Conservation (phyloP, 2,888 invertebrate genomes). For the Anodontia alba region DNA sequence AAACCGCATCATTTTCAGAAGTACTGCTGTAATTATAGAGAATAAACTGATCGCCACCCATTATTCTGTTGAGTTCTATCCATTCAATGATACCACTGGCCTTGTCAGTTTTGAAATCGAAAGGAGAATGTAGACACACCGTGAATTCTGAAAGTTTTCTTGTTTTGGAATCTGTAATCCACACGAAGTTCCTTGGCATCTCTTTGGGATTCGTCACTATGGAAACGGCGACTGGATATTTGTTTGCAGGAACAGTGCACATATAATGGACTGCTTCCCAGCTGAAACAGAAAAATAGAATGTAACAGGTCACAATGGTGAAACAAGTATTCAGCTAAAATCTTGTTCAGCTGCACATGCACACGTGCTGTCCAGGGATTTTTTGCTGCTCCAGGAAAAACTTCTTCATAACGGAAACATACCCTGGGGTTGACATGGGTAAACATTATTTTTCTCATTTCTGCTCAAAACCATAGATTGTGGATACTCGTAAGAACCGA, state of each 20-base stretch:
- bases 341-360: too few species aligned
- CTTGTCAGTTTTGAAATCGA: conserved; percentile 69
- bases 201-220: background rate
- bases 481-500: too few species aligned
- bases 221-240: background rate
- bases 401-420: too few species aligned
- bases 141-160: conserved; percentile 58
- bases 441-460: too few species aligned
- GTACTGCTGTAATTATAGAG: conserved; percentile 79
- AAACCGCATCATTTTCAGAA: conserved; percentile 68
- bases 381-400: too few species aligned
- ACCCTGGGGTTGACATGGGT: too few species aligned
- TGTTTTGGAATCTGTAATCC: conserved; percentile 5
- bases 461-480: too few species aligned
- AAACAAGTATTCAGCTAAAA: too few species aligned
- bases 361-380: too few species aligned
- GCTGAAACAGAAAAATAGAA: background rate
- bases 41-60: conserved; percentile 80
- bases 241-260: background rate
- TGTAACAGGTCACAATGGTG: too few species aligned
- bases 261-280: conserved; percentile 9
- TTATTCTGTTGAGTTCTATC: conserved; percentile 80
- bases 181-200: background rate
- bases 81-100: conserved; percentile 80
- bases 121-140: conserved; percentile 71